Evolutionary conservation across 2,888 invertebrate genomes (phyloP), one percentile per base, ranked within the genome.

Genomic region (Oeneis ivallda): DNA sequence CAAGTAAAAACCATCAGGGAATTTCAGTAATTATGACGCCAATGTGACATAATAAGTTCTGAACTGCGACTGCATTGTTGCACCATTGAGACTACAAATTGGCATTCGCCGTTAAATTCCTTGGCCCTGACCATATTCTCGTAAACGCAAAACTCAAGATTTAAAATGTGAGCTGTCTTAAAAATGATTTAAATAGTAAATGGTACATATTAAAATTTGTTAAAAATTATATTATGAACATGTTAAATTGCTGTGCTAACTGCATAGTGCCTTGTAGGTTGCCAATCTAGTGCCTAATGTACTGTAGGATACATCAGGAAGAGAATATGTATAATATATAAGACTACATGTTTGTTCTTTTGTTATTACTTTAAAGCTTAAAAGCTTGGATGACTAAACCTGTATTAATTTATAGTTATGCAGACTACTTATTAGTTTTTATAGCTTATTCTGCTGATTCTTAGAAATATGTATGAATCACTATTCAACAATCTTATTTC

Each of bases 251-350:
- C 92, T 91, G 92, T 92, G 92, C 92, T 90, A 88, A 87, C 83
- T 87, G 92, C 92, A 92, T 92, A 92, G 92, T 92, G 92, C 92
- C 92, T 92, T 92, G 92, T 92, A 92, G 92, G 92, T 92, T 91
- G 92, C 92, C 92, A 92, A 92, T 90, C 87, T 92, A 92, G 92
- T 92, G 92, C 92, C 92, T 92, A 92, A 89, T 84, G 81, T 86
- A 86, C 70, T 75, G 72, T 77, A 76, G 74, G 74, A 74, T 73
- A 73, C 77, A 75, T 74, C 75, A 69, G 74, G 72, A 74, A 70
- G 72, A 72, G 70, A 74, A 72, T 68, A 67, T 68, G 66, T 68
- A 67, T 68, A n/a, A n/a, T n/a, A n/a, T 71, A 72, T 69, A 26
- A 72, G 66, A 70, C 17, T 47, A 47, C 17, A 47, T 73, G 70